Conservation (phyloP, 2,888 invertebrate species). For the Trileptium ribeirensis region DNA sequence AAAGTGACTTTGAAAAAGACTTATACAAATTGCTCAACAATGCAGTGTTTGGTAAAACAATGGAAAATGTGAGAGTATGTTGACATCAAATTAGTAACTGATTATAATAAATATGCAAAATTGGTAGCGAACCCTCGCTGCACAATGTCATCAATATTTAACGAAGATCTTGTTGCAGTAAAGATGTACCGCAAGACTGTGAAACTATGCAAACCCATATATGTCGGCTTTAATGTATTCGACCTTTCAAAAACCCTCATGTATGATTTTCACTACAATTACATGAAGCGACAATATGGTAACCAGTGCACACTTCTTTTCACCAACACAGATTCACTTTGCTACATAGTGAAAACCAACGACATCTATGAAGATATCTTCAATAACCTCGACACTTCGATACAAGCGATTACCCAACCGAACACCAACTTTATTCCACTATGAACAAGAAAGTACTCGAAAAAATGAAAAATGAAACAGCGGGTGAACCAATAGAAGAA, state of each 20-base stretch:
- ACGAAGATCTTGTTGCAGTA: neutral
- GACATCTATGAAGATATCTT: neutral
- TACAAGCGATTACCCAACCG: neutral
- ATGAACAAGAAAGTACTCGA: neutral
- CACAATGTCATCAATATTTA: neutral
- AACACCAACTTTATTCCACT: neutral
- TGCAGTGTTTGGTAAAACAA: conserved; percentile 12
- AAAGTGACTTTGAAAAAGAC: neutral
- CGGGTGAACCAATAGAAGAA: neutral
- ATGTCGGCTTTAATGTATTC: conserved; percentile 1
- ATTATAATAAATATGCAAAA: neutral
- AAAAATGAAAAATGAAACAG: conserved; percentile 1
- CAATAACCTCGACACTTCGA: neutral
- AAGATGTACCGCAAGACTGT: neutral
- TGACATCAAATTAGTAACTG: neutral
- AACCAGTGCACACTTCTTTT: neutral
- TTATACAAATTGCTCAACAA: conserved; percentile 4
- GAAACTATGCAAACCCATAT: neutral
- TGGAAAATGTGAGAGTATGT: neutral
- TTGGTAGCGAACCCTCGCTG: neutral
- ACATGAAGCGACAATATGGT: neutral
- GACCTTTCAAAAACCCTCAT: neutral
- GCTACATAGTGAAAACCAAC: neutral
- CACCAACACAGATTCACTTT: neutral
- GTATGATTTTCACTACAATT: conserved; percentile 9